phyloP scores from a whole-genome alignment of 2,797 vertebrate genomes.

The Crenuchus spilurus region DNA sequence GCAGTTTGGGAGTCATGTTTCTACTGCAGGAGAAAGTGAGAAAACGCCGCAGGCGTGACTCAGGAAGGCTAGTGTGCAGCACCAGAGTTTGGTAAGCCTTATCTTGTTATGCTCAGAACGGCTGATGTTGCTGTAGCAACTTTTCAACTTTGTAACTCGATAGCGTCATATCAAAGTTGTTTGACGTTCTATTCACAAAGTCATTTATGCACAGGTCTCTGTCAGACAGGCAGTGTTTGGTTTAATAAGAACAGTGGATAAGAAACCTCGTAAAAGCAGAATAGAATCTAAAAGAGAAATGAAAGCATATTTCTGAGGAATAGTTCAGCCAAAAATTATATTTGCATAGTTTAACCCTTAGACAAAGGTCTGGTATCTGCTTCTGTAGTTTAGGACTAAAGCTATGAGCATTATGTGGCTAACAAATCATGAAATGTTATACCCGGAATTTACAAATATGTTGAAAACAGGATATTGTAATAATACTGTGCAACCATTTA shows the following conservation, averaged over 20 bases:
- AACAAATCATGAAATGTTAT: too few relatives aligned
- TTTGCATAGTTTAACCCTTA: too few relatives aligned
- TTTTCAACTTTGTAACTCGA: slow-evolving; percentile 29
- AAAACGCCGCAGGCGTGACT: slow-evolving; percentile 43
- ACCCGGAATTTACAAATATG: too few relatives aligned
- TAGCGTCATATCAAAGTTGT: slow-evolving; percentile 15
- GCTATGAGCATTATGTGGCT: too few relatives aligned
- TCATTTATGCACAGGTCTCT: background rate
- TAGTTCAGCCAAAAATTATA: too few relatives aligned
- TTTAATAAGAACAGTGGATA: background rate
- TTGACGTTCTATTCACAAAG: background rate
- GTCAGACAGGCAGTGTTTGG: background rate
- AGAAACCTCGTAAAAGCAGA: too few relatives aligned
- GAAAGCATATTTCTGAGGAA: too few relatives aligned
- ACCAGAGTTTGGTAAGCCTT: slow-evolving; percentile 19
- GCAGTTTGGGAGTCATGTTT: slow-evolving; percentile 42
- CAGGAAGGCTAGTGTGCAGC: slow-evolving; percentile 3
- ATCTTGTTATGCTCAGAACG: slow-evolving; percentile 30
- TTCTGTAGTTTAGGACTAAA: too few relatives aligned
- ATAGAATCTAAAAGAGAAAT: background rate
- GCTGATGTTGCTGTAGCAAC: slow-evolving; percentile 15
- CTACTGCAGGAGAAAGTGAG: slow-evolving; percentile 19
- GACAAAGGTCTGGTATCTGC: too few relatives aligned
- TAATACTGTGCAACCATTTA: too few relatives aligned
- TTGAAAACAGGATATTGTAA: too few relatives aligned